These are phyloP conservation scores for Hydra vulgaris DNA, from an alignment of 30 jellyfish, hydroid and myxozoan species.

Conservation along the genomic window DNA sequence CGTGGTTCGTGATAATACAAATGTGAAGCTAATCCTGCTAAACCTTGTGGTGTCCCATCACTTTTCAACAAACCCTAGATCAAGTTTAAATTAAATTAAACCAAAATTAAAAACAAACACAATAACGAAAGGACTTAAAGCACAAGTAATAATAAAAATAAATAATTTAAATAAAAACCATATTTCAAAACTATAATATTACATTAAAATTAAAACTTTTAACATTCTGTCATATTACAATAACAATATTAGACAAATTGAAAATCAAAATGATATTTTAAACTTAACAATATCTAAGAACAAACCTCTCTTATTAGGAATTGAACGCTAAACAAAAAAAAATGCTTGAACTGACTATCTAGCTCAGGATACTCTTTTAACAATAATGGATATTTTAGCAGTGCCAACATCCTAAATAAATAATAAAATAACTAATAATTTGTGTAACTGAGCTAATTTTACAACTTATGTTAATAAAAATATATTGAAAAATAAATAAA, in stretches of 20 bases:
- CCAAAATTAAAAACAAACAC: background rate
- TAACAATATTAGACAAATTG: no score
- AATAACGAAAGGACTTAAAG: background rate
- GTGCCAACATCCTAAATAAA: conserved; percentile 2
- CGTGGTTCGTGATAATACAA: conserved; percentile 32
- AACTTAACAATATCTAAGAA: background rate
- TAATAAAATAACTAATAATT: background rate
- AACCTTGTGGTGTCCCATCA: conserved; percentile 31
- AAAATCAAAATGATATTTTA: no score
- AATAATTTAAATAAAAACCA: no score
- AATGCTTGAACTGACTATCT: conserved; percentile 13
- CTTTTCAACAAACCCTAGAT: conserved; percentile 16
- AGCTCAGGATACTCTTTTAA: conserved; percentile 20
- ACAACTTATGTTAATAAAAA: no score
- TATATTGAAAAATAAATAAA: no score
- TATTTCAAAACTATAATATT: no score
- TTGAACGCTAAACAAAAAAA: conserved; percentile 13
- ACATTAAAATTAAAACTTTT: no score
- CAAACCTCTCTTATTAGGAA: conserved; percentile 25
- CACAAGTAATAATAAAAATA: no score
- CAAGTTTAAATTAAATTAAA: background rate
- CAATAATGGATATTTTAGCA: conserved; percentile 27
- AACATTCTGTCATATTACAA: no score
- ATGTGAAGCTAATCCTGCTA: conserved; percentile 44
- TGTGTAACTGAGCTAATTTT: no score